Evolutionary conservation across 2,888 invertebrate species (phyloP), one percentile per base, ranked within the genome.

Genomic region (Carterocephalus palaemon): DNA sequence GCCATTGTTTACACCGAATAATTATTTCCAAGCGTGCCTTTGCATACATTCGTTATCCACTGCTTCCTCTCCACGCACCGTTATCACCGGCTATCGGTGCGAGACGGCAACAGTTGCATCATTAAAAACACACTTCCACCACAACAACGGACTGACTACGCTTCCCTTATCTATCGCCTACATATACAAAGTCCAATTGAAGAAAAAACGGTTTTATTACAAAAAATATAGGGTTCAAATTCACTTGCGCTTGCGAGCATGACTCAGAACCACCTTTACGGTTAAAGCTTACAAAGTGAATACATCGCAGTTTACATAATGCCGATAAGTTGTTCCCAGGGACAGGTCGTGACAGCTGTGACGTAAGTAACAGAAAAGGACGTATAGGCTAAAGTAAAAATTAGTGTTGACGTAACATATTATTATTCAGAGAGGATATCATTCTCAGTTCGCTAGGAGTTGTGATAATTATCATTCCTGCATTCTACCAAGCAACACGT

Each of bases 91-190:
- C 22, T 43, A 29, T 36, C 43, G 13, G 17, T 10, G 22, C 29
- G 29, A 43, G 36, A 36, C 43, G 36, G 36, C 29, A 36, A 43
- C 17, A 17, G 43, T 43, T 43, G 43, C 43, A 43, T 43, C 29
- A 41, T 36, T 36, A 7, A 47, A 43, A 42, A 22, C 12, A 12
- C 10, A 45, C 37, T 39, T 43, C 28, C 46, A 36, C 40, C 51
- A 48, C 48, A 37, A 7, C 22, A n/a, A 46, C 38, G 37, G 26
- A 34, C 46, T 42, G 45, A 59, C 59, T 56, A 60, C 60, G 64
- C 65, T 68, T 67, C 64, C 64, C 69, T 77, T 77, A 80, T 74
- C 78, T 70, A 64, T 70, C 68, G 68, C 73, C 75, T 67, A 74
- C 75, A 71, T 66, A 53, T 52, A 22, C 54, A 45, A 52, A 45